These are phyloP conservation scores for Pluvialis apricaria DNA, from an alignment of 2,113 vertebrate genomes.

Conservation along the genomic window DNA sequence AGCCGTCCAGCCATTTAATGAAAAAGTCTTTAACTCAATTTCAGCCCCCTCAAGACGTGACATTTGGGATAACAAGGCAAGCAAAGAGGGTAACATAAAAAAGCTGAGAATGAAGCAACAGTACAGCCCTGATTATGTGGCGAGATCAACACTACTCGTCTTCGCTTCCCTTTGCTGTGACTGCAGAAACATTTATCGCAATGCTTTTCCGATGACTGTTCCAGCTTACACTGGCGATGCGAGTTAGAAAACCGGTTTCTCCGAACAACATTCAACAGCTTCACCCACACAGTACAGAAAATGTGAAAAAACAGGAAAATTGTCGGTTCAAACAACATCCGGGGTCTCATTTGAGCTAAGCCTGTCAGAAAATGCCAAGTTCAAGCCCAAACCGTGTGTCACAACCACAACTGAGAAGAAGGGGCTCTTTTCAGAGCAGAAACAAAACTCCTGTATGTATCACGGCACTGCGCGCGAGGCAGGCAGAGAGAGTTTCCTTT, in stretches of 20 bases:
- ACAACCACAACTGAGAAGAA: not conserved
- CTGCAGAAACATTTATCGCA: not conserved
- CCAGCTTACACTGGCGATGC: not conserved
- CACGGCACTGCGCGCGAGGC: rapidly evolving
- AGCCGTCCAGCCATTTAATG: not conserved
- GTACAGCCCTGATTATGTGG: not conserved
- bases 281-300: not conserved
- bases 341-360: not conserved
- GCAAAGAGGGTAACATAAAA: not conserved
- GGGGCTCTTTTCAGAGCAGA: not conserved
- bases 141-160: not conserved
- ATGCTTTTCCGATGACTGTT: not conserved
- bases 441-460: not conserved
- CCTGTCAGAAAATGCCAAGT: not conserved
- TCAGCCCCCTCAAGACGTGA: not conserved
- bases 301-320: not conserved
- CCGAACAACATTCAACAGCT: not conserved
- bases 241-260: not conserved
- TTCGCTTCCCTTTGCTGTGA: not conserved
- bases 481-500: not conserved
- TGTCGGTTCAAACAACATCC: not conserved
- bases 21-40: not conserved
- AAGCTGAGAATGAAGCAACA: not conserved
- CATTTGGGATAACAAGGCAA: not conserved
- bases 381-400: not conserved